Evolutionary conservation across 2,888 invertebrate species (phyloP), one percentile per base, ranked within the genome.

Genomic region (Rapana venosa): DNA sequence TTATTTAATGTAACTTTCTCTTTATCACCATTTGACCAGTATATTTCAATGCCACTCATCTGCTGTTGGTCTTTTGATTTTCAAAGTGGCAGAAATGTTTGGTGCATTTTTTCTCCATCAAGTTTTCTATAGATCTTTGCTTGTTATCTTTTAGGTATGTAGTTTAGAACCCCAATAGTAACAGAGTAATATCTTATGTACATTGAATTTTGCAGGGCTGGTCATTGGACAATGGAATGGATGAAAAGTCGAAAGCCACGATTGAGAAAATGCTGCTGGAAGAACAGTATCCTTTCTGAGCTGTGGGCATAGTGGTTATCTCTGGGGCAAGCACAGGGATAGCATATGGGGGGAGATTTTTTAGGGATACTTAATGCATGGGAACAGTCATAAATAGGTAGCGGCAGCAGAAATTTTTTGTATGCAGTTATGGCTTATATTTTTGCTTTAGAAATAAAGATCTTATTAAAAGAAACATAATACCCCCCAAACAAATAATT

Each of bases 241-340:
- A 95, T 93, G 95, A 95, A 90, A 95, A 95, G 89, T 95, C 95
- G 0, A 95, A 95, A 90, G 95, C 95, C 13, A 95, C 95, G 66
- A 95, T 95, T 88, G 95, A 95, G 90, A 95, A 95, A 90, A 95
- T 95, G 95, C 92, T 95, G 11, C 92, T 94, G 56, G 95, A 95
- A 91, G 95, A 95, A 92, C 95, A 95, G 94, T 95, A 95, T 95
- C 95, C 94, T 94, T 94, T 88, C 11, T 47, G 22, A 47, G 26
- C 36, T 83, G 47, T 47, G 47, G 47, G 47, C 47, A 47, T 47
- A 8, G 47, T 47, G 47, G 47, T 47, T 47, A 47, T 47, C 47
- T 47, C 47, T 47, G 47, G 47, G 47, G 8, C 47, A 47, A 47
- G 47, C 47, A 47, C 8, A 47, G 47, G 47, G 47, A 47, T 47